Evolutionary conservation across 2,888 invertebrate species (phyloP).

Genomic region (Sesia bembeciformis): DNA sequence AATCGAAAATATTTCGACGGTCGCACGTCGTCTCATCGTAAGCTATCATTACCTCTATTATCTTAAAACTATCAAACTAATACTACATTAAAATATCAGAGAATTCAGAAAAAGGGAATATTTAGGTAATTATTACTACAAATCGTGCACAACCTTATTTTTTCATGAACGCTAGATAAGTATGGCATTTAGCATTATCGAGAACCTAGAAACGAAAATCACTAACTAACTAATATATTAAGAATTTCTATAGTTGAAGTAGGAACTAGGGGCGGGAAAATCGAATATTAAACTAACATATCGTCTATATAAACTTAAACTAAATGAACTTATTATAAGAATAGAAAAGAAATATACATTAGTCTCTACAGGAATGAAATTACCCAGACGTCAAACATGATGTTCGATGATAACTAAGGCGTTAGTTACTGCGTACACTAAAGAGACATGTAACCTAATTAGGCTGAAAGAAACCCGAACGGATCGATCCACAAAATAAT

Average conservation of each 20-base stretch:
- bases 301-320: constrained; percentile 11
- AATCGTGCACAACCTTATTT: constrained; percentile 74
- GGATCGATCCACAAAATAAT: constrained; percentile 51
- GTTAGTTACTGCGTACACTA: constrained; percentile 43
- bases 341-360: constrained; percentile 7
- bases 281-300: constrained; percentile 12
- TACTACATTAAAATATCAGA: constrained; percentile 72
- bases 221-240: constrained; percentile 46
- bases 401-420: constrained; percentile 47
- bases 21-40: constrained; percentile 63
- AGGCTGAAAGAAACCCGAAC: constrained; percentile 60
- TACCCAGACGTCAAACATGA: constrained; percentile 9
- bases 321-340: constrained; percentile 12
- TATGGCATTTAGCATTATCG: constrained; percentile 63
- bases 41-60: constrained; percentile 64
- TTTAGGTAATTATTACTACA: constrained; percentile 64
- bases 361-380: background rate
- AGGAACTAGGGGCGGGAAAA: constrained; percentile 53
- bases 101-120: constrained; percentile 73
- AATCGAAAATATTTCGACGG: constrained; percentile 72
- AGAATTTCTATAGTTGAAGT: constrained; percentile 38
- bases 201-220: constrained; percentile 45
- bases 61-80: constrained; percentile 56
- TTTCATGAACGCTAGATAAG: constrained; percentile 70
- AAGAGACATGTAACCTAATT: constrained; percentile 54